Percentiles rank a stretch among this genome's conserved stretches.
These are phyloP conservation scores for Paradisaea rubra DNA, from an alignment of 2,113 vertebrate species.

Conservation along the genomic window DNA sequence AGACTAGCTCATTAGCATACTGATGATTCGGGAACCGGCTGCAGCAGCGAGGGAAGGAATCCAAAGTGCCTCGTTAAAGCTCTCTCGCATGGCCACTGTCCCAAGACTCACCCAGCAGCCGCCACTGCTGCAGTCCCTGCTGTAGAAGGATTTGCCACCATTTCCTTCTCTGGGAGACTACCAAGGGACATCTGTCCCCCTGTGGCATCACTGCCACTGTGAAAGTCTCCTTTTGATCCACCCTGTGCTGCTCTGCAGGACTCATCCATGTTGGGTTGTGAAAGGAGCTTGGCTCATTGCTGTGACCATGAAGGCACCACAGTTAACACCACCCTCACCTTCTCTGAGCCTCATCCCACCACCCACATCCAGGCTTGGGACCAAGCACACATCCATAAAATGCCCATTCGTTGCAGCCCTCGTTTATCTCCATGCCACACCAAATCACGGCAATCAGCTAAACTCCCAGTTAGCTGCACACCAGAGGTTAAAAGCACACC, in stretches of 20 bases:
- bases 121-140: neutral
- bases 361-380: neutral
- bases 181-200: neutral
- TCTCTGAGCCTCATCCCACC: neutral
- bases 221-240: neutral
- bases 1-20: conserved; percentile 27
- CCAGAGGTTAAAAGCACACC: neutral
- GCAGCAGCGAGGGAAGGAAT: neutral
- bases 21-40: neutral
- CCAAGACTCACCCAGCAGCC: neutral
- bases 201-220: rapidly evolving
- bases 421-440: neutral
- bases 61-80: neutral
- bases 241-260: neutral
- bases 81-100: rapidly evolving
- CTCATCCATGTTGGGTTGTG: neutral
- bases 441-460: neutral
- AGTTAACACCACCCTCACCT: neutral
- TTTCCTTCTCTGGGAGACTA: neutral
- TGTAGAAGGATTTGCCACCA: neutral
- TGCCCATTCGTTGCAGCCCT: neutral
- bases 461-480: neutral
- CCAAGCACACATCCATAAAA: neutral
- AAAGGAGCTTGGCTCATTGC: rapidly evolving
- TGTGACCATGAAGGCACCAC: rapidly evolving